Conservation (phyloP, 2,113 vertebrate species). For the Periophthalmodon schlosseri region DNA sequence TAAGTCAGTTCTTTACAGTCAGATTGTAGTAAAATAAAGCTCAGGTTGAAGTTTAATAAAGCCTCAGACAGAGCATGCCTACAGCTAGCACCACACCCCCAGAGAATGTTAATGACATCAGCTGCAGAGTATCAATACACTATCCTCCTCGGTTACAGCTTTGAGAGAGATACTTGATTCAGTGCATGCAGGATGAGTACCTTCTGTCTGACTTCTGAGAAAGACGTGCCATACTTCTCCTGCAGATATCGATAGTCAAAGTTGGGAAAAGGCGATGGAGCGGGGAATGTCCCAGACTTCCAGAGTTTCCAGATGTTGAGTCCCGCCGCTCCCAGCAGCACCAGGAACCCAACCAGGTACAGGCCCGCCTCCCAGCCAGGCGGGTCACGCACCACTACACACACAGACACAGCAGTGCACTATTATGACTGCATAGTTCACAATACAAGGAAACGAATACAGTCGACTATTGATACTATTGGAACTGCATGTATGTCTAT, state of each 20-base stretch:
- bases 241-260: slow-evolving; percentile 95
- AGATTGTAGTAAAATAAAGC: too few species aligned
- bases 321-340: slow-evolving; percentile 84
- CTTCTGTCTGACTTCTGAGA: slow-evolving; percentile 82
- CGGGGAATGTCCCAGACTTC: slow-evolving; percentile 90
- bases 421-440: too few species aligned
- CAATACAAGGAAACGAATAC: not conserved
- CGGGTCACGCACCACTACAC: slow-evolving; percentile 84
- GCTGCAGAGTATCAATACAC: too few species aligned
- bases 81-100: too few species aligned
- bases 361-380: slow-evolving; percentile 92
- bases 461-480: too few species aligned
- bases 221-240: slow-evolving; percentile 90
- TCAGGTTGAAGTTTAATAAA: too few species aligned
- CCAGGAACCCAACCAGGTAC: slow-evolving; percentile 86
- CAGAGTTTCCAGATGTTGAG: slow-evolving; percentile 96
- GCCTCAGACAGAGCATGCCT: too few species aligned
- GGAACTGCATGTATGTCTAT: too few species aligned
- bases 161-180: too few species aligned
- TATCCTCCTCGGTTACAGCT: too few species aligned
- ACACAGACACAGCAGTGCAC: not conserved
- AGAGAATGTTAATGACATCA: too few species aligned
- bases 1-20: too few species aligned
- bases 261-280: slow-evolving; percentile 94
- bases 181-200: slow-evolving; percentile 60